A percentile compares a stretch with the other conserved stretches of the same genome.
phyloP scores from a whole-genome alignment of 2,888 invertebrate species.

The Microctonus aethiopoides region DNA sequence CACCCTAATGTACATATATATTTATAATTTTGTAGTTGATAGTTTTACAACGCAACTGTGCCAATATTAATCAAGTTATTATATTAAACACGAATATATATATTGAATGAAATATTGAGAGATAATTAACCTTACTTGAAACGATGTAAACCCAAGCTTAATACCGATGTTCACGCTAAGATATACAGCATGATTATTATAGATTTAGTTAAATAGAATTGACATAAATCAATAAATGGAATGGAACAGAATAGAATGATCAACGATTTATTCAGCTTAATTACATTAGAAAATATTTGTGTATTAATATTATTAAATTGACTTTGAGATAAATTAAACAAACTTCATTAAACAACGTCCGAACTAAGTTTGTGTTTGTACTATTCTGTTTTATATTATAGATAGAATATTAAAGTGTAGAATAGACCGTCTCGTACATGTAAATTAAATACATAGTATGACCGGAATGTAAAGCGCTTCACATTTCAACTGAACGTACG shows the following conservation, averaged over 20 bases:
- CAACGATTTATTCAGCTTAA: background rate
- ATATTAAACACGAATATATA: constrained; percentile 4
- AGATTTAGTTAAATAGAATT: background rate
- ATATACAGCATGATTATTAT: background rate
- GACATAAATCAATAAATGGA: background rate
- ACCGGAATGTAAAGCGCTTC: background rate
- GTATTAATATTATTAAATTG: background rate
- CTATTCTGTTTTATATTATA: constrained; percentile 7
- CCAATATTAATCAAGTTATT: background rate
- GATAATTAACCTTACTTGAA: constrained; percentile 20
- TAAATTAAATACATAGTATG: background rate
- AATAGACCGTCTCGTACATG: background rate
- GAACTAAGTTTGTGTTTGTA: too few relatives aligned
- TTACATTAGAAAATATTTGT: background rate
- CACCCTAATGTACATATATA: too few relatives aligned
- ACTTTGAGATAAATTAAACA: background rate
- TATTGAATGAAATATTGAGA: background rate
- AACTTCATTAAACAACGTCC: constrained; percentile 1
- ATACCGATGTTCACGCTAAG: constrained; percentile 10
- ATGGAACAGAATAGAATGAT: background rate
- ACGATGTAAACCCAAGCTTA: constrained; percentile 14
- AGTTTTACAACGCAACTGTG: background rate
- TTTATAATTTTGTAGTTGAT: too few relatives aligned
- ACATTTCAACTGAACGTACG: constrained; percentile 19
- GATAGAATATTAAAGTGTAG: background rate